Base-by-base conservation (phyloP, 2,888 invertebrate species). In the Oasisia sp. region DNA sequence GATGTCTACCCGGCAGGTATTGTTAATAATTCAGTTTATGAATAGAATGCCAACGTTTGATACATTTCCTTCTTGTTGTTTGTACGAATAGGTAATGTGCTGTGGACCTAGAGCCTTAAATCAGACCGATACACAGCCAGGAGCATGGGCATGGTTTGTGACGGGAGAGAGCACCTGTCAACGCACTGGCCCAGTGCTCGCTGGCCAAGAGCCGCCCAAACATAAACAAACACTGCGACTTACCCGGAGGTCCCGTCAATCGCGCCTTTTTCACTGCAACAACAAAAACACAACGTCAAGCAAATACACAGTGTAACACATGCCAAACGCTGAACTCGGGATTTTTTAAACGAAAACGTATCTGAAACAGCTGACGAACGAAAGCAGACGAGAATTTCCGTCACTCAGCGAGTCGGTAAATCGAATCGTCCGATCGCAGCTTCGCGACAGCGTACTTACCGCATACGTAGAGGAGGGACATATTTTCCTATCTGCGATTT, bases 251-350 rank as follows among this genome's bases (percentile, higher is more conserved):
- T 97, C 98, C 98, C 97, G 98, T 97, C 97, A 98, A 98, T 97
- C 98, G 97, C 97, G 98, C 98, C 97, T 98, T 98, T 97, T 98
- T 98, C 96, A 98, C 98, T 98, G 98, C 95, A 98, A 98, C 97
- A 97, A 96, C 97, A 96, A 96, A 95, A 96, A 96, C 74, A 91
- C 56, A 50, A 32, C 44, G 44, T 50, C 56, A 44, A 27, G 32
- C 56, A 91, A 50, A 91, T 89, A 32, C n/a, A 56, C 32, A 38
- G 32, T 32, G 3, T 32, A n/a, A 89, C 91, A 58, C 45, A 32
- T 44, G 45, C 38, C 90, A 92, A 50, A 56, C 32, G 90, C 32
- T 38, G 32, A 9, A 56, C 44, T 27, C 5, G 19, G 27, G 27
- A 27, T 74, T 74, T 74, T 50, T 14, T 74, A 7, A 74, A 74